Conservation (phyloP, 2,797 vertebrate species). For the Danio choprae region DNA sequence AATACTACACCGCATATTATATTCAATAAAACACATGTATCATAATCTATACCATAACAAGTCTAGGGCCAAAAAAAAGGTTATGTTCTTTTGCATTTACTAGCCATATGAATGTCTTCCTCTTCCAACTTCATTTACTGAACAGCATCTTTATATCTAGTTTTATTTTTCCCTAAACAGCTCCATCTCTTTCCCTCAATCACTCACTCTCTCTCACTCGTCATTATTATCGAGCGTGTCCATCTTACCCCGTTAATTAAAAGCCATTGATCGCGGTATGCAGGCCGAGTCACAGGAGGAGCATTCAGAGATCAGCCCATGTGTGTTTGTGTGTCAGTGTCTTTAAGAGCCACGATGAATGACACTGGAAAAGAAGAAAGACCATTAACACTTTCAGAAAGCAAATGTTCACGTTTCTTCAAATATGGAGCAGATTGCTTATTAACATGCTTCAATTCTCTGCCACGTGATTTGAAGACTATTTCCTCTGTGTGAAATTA, state of each 20-base stretch:
- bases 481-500: not conserved
- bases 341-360: not conserved
- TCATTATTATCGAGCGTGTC: constrained; percentile 75
- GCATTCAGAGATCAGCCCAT: constrained; percentile 53
- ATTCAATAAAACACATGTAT: no score
- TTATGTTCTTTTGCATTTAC: constrained; percentile 33
- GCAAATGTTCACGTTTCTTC: not conserved
- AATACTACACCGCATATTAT: no score
- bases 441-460: not conserved
- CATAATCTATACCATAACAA: no score
- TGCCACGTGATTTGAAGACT: not conserved
- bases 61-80: not conserved
- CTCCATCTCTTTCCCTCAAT: not conserved
- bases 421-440: not conserved
- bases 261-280: constrained; percentile 77
- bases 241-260: constrained; percentile 81
- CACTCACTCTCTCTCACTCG: constrained; percentile 60
- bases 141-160: constrained; percentile 10
- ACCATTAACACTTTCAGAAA: not conserved
- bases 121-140: not conserved
- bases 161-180: constrained; percentile 10
- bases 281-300: constrained; percentile 57
- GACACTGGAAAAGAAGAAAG: not conserved
- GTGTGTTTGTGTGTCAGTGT: constrained; percentile 24
- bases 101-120: not conserved